A percentile compares a stretch with the other conserved stretches of the same genome.
Conservation (phyloP, 2,888 invertebrate genomes). For the Drosophila meridiana region DNA sequence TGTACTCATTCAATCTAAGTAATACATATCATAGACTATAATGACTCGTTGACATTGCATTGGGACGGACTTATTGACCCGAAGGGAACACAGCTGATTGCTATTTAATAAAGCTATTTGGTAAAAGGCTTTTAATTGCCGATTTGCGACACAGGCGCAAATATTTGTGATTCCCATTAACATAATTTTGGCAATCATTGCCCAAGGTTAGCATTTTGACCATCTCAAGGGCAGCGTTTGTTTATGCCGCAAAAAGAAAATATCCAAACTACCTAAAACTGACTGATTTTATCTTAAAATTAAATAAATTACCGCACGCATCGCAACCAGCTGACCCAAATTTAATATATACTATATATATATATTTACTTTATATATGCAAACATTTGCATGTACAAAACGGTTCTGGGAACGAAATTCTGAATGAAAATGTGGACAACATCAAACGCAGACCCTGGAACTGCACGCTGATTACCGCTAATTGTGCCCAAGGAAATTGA, state of each 20-base stretch:
- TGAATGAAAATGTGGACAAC: constrained; percentile 34
- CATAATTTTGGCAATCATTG: constrained; percentile 49
- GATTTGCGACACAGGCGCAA: constrained; percentile 8
- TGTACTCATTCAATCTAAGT: neutral
- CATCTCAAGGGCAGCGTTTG: constrained; percentile 33
- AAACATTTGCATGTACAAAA: neutral
- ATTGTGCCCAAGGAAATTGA: constrained; percentile 70
- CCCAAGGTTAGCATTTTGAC: constrained; percentile 58
- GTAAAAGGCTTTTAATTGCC: constrained; percentile 13
- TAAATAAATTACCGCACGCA: constrained; percentile 71
- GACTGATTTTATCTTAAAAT: constrained; percentile 67
- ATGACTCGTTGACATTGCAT: neutral
- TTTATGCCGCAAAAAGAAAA: constrained; percentile 28
- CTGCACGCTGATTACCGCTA: constrained; percentile 74
- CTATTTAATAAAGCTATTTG: constrained; percentile 41
- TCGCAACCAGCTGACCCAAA: constrained; percentile 72
- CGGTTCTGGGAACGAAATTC: constrained; percentile 31
- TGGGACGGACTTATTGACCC: neutral
- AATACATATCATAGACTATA: neutral
- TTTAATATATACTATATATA: constrained; percentile 30
- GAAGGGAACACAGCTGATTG: constrained; percentile 25
- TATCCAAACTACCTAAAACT: constrained; percentile 43
- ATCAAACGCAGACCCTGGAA: constrained; percentile 26
- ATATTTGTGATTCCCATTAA: constrained; percentile 15
- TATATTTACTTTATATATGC: constrained; percentile 10